These are phyloP conservation scores for Lucilia sericata DNA, from an alignment of 1,140 invertebrate species.

Conservation along the genomic window DNA sequence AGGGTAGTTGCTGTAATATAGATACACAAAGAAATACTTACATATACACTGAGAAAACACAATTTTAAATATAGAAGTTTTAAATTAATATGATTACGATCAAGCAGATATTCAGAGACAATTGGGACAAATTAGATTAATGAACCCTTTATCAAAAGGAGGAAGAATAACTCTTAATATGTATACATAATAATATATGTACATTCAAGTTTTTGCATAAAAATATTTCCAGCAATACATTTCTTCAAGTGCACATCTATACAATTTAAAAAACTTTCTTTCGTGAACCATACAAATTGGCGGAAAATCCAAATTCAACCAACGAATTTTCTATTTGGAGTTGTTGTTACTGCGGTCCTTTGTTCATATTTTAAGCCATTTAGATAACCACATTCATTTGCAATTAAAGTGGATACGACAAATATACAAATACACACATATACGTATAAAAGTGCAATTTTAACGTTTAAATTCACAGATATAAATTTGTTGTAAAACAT, in stretches of 20 bases:
- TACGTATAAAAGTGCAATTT: background rate
- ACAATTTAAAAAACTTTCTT: background rate
- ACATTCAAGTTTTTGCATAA: too few relatives aligned
- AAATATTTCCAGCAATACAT: background rate
- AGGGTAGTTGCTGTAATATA: too few relatives aligned
- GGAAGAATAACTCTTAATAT: too few relatives aligned
- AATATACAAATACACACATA: background rate
- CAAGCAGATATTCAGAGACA: too few relatives aligned
- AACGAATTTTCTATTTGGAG: background rate
- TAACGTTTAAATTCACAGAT: background rate
- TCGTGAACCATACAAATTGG: background rate
- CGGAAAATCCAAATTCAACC: background rate
- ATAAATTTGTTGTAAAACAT: background rate
- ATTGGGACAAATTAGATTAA: too few relatives aligned
- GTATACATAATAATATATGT: too few relatives aligned
- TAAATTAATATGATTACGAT: too few relatives aligned
- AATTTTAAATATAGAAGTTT: too few relatives aligned
- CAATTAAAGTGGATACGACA: slow-evolving; percentile 62
- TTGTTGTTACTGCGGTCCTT: slow-evolving; percentile 8
- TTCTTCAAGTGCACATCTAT: background rate
- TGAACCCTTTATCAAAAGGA: too few relatives aligned
- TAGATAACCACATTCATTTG: slow-evolving; percentile 67
- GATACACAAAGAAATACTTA: too few relatives aligned
- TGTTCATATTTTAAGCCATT: slow-evolving; percentile 66
- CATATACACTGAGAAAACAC: too few relatives aligned